Evolutionary conservation across 2,797 vertebrate species (phyloP).

Genomic region (Trachurus trachurus): DNA sequence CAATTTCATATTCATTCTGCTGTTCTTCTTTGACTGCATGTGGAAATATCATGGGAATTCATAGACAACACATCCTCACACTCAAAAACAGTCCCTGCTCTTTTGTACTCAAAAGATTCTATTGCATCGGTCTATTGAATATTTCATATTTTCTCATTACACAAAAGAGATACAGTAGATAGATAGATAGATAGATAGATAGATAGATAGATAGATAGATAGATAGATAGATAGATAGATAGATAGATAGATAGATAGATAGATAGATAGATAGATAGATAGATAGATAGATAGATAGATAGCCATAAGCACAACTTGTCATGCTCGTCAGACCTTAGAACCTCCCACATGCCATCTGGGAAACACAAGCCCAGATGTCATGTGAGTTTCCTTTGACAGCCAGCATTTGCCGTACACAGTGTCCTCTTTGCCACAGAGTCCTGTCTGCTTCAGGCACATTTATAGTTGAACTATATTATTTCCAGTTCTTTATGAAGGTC

Average conservation of each 20-base stretch:
- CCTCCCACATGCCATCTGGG: constrained; percentile 29
- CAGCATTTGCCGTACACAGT: neutral
- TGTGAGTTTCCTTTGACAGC: constrained; percentile 16
- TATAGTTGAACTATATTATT: neutral
- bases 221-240: too few relatives aligned
- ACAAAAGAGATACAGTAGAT: too few relatives aligned
- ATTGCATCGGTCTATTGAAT: constrained; percentile 12
- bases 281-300: constrained; percentile 1
- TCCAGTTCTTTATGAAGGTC: neutral
- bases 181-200: too few relatives aligned
- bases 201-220: too few relatives aligned
- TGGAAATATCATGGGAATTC: constrained; percentile 44
- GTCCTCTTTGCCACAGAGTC: constrained; percentile 1
- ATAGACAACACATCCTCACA: constrained; percentile 16
- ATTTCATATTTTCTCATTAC: constrained; percentile 13
- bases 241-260: constrained; percentile 1
- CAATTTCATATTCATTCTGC: constrained; percentile 50
- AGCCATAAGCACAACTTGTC: neutral
- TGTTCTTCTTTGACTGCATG: constrained; percentile 36
- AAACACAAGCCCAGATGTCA: constrained; percentile 37
- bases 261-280: neutral
- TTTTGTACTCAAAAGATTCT: constrained; percentile 5
- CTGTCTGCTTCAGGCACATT: neutral
- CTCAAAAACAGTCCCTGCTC: constrained; percentile 12
- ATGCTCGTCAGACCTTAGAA: neutral